These are phyloP conservation scores for Hyperoodon ampullatus DNA, from an alignment of 2,113 vertebrate species.

Conservation along the genomic window DNA sequence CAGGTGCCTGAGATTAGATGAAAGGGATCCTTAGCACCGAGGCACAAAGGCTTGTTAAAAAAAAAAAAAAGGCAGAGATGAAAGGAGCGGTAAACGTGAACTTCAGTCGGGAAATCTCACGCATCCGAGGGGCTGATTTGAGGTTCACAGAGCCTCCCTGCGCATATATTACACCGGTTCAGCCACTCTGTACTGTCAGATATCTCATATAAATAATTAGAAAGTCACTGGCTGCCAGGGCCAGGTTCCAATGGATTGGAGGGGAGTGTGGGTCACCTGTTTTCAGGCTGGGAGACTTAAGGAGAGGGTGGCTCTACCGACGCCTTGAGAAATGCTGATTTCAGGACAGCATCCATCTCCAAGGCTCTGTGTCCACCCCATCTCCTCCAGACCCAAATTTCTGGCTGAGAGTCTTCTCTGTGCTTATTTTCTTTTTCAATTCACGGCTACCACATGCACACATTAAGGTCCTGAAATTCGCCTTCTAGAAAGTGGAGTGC, in stretches of 20 bases:
- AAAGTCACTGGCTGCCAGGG: conserved; percentile 79
- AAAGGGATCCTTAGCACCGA: conserved; percentile 77
- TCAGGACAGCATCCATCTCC: conserved; percentile 59
- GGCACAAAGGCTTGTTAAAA: conserved; percentile 71
- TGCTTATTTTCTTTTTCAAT: conserved; percentile 61
- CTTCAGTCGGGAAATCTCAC: conserved; percentile 79
- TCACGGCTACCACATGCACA: not conserved
- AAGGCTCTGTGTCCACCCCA: not conserved
- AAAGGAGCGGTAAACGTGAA: conserved; percentile 76
- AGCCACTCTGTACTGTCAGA: conserved; percentile 81
- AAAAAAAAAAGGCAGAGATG: conserved; percentile 64
- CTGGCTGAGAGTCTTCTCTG: conserved; percentile 50
- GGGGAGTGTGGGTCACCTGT: conserved; percentile 81
- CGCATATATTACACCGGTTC: conserved; percentile 77
- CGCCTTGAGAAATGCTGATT: conserved; percentile 70
- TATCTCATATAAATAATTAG: conserved; percentile 86
- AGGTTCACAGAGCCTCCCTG: conserved; percentile 72
- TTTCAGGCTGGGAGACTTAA: conserved; percentile 78
- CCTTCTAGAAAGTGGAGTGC: conserved; percentile 40
- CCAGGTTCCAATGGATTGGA: conserved; percentile 82
- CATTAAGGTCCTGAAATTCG: conserved; percentile 37
- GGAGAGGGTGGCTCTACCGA: conserved; percentile 74
- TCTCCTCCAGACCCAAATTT: not conserved
- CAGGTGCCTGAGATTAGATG: conserved; percentile 76
- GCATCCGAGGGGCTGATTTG: conserved; percentile 72